Conservation (phyloP, 2,797 vertebrate genomes). For the Micromesistius poutassou region DNA sequence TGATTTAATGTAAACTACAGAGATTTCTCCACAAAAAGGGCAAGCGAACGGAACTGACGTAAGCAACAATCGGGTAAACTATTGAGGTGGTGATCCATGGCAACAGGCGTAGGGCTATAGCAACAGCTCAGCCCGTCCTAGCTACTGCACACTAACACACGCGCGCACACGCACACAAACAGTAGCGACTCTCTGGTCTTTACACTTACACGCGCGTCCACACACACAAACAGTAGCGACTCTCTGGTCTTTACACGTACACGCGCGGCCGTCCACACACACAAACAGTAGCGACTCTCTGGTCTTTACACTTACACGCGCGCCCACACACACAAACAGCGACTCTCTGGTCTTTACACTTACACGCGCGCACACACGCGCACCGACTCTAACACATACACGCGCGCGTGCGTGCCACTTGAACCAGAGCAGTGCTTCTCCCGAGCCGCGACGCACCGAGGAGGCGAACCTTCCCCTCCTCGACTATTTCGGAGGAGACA, state of each 20-base stretch:
- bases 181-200: background rate
- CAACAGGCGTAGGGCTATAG: background rate
- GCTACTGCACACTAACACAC: background rate
- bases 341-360: background rate
- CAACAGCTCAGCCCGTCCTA: background rate
- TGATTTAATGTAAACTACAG: background rate
- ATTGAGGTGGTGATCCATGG: slow-evolving; percentile 6
- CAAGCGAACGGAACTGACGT: slow-evolving; percentile 4
- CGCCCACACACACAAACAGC: background rate
- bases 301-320: background rate
- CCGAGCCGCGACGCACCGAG: background rate
- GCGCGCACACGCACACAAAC: background rate
- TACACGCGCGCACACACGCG: background rate
- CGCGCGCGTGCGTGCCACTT: background rate
- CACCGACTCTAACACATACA: background rate
- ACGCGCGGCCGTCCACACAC: too few species aligned
- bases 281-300: background rate
- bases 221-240: background rate
- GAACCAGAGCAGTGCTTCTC: background rate
- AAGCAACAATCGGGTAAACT: background rate
- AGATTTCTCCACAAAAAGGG: background rate
- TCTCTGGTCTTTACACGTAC: background rate
- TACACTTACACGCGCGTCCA: background rate
- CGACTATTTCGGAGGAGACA: background rate
- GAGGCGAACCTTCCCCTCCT: background rate